phyloP scores from a whole-genome alignment of 2,888 invertebrate species.

The Acanthosepion esculentum region DNA sequence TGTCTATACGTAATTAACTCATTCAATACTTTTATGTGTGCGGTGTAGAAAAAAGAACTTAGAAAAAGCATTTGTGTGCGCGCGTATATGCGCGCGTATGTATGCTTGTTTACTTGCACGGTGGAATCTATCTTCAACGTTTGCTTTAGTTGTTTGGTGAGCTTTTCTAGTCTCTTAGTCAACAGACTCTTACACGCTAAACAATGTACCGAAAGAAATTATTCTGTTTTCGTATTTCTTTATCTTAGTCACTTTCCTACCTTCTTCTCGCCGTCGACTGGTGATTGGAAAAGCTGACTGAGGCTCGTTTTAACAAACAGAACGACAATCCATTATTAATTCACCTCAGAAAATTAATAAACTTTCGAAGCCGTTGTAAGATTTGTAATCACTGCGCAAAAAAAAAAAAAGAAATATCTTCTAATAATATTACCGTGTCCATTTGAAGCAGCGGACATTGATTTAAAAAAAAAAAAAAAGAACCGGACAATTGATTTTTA shows the following conservation, averaged over 20 bases:
- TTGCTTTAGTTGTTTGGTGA: conserved; percentile 14
- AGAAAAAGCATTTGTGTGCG: too few relatives aligned
- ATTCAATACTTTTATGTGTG: too few relatives aligned
- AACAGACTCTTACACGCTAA: background rate
- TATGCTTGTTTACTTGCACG: too few relatives aligned
- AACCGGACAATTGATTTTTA: too few relatives aligned
- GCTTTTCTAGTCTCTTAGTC: conserved; percentile 20
- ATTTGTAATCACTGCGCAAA: background rate
- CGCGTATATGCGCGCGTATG: too few relatives aligned
- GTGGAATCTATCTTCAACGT: background rate
- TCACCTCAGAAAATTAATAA: background rate
- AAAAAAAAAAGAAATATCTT: too few relatives aligned
- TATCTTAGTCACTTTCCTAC: background rate
- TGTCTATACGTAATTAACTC: too few relatives aligned
- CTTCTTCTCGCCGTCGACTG: background rate
- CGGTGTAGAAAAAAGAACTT: too few relatives aligned
- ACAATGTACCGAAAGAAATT: background rate
- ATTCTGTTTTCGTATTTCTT: background rate
- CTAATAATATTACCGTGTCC: too few relatives aligned
- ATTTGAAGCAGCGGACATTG: too few relatives aligned
- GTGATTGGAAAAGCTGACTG: background rate
- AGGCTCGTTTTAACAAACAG: background rate
- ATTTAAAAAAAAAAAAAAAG: too few relatives aligned
- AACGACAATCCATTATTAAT: background rate
- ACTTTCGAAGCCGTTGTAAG: background rate